Conservation (phyloP, 2,113 vertebrate genomes). For the Hassar affinis region DNA sequence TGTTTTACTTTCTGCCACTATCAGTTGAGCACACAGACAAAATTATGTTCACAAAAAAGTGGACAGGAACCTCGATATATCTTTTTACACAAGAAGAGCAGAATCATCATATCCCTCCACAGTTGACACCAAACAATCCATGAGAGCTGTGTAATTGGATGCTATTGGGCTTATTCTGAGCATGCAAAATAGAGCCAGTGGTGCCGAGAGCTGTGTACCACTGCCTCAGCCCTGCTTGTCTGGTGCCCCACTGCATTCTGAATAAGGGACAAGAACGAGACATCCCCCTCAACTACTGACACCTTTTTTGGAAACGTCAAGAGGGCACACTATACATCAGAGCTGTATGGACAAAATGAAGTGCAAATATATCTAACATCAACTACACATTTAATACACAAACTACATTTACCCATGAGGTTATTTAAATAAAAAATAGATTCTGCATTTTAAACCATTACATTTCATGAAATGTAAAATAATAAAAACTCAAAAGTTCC, state of each 20-base stretch:
- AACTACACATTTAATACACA: not conserved
- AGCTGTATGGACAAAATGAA: slow-evolving; percentile 28
- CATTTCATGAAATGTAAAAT: not conserved
- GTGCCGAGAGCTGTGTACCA: slow-evolving; percentile 48
- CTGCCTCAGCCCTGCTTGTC: slow-evolving; percentile 53
- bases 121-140: slow-evolving; percentile 70
- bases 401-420: not conserved
- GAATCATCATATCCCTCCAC: slow-evolving; percentile 67
- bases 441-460: not conserved
- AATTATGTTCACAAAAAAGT: slow-evolving; percentile 53
- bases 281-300: slow-evolving; percentile 51
- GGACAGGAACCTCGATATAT: slow-evolving; percentile 60
- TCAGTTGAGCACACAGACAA: slow-evolving; percentile 54
- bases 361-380: not conserved
- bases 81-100: slow-evolving; percentile 70
- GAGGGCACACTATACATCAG: slow-evolving; percentile 30
- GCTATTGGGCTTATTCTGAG: slow-evolving; percentile 70
- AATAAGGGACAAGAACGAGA: slow-evolving; percentile 62
- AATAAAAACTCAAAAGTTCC: not conserved
- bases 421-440: not conserved
- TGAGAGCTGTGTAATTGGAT: slow-evolving; percentile 75
- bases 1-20: slow-evolving; percentile 34
- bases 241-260: slow-evolving; percentile 56
- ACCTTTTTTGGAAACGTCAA: slow-evolving; percentile 71
- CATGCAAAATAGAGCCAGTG: slow-evolving; percentile 58